Conservation (phyloP, 2,113 vertebrate genomes). For the Jaculus jaculus region DNA sequence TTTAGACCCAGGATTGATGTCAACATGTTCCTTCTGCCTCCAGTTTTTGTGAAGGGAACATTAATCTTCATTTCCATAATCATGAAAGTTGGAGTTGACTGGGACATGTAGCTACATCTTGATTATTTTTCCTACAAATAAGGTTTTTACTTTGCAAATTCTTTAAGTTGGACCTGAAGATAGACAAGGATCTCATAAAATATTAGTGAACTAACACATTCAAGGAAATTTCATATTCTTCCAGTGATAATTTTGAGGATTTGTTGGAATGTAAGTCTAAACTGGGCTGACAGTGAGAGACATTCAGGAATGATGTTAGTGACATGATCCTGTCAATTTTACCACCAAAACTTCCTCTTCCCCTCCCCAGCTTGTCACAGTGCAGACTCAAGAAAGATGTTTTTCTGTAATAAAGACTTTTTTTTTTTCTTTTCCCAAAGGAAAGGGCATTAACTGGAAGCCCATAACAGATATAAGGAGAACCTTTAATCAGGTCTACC, state of each 20-base stretch:
- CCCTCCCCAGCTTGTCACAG: background rate
- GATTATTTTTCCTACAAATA: slow-evolving; percentile 35
- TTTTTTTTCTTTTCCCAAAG: background rate
- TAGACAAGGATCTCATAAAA: background rate
- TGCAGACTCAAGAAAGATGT: background rate
- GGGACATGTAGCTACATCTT: background rate
- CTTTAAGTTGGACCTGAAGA: background rate
- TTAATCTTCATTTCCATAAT: slow-evolving; percentile 50
- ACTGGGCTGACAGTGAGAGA: background rate
- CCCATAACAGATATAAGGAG: background rate
- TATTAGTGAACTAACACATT: background rate
- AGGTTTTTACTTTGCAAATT: background rate
- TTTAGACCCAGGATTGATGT: slow-evolving; percentile 43
- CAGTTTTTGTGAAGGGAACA: slow-evolving; percentile 41
- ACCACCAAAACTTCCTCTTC: background rate
- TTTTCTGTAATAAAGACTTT: background rate
- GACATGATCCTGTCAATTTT: background rate
- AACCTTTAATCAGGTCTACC: background rate
- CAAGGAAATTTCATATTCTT: background rate
- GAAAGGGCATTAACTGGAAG: background rate
- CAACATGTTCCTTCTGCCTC: slow-evolving; percentile 17
- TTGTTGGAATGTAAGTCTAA: background rate
- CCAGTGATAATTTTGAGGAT: background rate
- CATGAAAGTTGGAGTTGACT: background rate
- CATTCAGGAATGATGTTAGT: background rate